Evolutionary conservation across 1,140 invertebrate genomes (phyloP).

Genomic region (Ericerus pela): DNA sequence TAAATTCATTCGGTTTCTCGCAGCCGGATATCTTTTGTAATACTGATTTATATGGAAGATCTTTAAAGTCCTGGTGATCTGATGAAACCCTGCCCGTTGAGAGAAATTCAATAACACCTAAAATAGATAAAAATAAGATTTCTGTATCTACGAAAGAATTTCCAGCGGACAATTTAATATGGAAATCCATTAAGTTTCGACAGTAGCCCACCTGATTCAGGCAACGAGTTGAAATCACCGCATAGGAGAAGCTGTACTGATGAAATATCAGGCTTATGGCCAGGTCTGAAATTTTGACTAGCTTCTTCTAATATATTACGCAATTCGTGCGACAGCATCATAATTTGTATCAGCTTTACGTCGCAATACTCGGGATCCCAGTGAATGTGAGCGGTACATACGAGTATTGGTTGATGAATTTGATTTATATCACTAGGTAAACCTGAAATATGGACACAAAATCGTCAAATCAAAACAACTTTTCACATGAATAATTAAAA

Average conservation of each 20-base stretch:
- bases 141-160: background rate
- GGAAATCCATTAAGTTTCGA: background rate
- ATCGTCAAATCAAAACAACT: too few species aligned
- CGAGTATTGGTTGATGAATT: conserved; percentile 71
- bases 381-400: conserved; percentile 97
- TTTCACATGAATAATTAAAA: too few species aligned
- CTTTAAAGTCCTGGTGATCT: conserved; percentile 93
- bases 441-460: conserved; percentile 32
- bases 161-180: background rate
- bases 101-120: conserved; percentile 92
- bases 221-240: conserved; percentile 97
- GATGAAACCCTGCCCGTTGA: conserved; percentile 71
- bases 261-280: conserved; percentile 49
- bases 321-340: conserved; percentile 95
- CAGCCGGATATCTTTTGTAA: conserved; percentile 75
- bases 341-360: conserved; percentile 97
- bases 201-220: conserved; percentile 71
- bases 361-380: conserved; percentile 99
- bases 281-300: conserved; percentile 34
- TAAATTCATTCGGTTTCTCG: conserved; percentile 74
- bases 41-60: conserved; percentile 81
- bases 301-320: conserved; percentile 69
- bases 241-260: conserved; percentile 87
- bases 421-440: conserved; percentile 54
- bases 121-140: background rate